phyloP scores from a whole-genome alignment of 2,888 invertebrate species.

The Cancer borealis region DNA sequence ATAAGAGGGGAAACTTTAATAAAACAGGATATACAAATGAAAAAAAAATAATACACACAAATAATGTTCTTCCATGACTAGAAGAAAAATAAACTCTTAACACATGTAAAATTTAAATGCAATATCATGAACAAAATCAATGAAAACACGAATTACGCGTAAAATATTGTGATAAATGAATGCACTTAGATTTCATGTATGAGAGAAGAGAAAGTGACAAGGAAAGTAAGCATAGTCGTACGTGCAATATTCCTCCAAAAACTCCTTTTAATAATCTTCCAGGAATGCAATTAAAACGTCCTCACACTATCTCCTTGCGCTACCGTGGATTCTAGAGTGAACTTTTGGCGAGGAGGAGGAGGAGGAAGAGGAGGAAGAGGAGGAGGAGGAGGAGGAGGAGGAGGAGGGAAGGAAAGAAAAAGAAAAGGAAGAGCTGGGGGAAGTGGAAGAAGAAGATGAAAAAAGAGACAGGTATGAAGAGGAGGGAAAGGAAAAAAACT shows the following conservation, averaged over 20 bases:
- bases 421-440: neutral
- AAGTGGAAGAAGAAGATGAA: neutral
- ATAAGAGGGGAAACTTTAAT: neutral
- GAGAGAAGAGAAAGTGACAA: neutral
- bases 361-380: neutral
- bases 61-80: neutral
- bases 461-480: neutral
- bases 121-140: neutral
- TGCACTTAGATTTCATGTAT: neutral
- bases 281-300: constrained; percentile 20
- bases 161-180: neutral
- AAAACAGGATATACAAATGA: neutral
- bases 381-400: neutral
- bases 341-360: neutral
- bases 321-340: neutral
- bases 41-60: neutral
- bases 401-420: neutral
- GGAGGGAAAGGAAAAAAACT: no score
- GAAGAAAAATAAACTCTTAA: neutral
- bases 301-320: neutral
- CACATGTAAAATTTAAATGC: neutral
- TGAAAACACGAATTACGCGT: neutral
- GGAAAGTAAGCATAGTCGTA: neutral
- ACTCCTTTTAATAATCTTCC: neutral
- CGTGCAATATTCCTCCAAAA: neutral